phyloP scores from a whole-genome alignment of 2,113 vertebrate species.

The Chrysemys picta region DNA sequence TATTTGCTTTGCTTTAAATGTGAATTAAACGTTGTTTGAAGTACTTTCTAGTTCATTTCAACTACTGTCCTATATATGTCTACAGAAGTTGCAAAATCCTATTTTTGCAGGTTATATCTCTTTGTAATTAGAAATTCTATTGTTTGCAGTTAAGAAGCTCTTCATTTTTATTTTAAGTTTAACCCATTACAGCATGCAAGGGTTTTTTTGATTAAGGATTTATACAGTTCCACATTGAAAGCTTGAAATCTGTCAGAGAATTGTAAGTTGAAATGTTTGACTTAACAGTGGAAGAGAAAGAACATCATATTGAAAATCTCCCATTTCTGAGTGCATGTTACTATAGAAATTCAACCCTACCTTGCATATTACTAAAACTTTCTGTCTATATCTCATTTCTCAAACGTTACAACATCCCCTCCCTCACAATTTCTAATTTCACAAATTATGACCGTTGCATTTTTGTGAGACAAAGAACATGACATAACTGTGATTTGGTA shows the following conservation, averaged over 20 bases:
- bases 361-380: background rate
- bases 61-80: background rate
- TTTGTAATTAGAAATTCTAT: background rate
- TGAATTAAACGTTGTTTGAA: background rate
- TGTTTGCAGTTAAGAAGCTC: background rate
- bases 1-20: background rate
- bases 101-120: background rate
- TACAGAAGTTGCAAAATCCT: fast-evolving
- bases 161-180: background rate
- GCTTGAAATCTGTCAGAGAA: background rate
- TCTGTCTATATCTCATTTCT: background rate
- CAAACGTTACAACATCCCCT: background rate
- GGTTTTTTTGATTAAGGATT: background rate
- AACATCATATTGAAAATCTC: background rate
- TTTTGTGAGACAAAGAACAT: background rate
- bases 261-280: background rate
- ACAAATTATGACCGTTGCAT: background rate
- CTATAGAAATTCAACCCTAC: background rate
- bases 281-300: background rate
- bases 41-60: background rate
- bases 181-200: background rate
- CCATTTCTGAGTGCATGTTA: background rate
- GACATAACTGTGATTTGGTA: background rate
- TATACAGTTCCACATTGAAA: background rate
- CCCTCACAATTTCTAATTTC: background rate